Evolutionary conservation across 1,140 invertebrate species (phyloP).

Genomic region (Papilio polyxenes): DNA sequence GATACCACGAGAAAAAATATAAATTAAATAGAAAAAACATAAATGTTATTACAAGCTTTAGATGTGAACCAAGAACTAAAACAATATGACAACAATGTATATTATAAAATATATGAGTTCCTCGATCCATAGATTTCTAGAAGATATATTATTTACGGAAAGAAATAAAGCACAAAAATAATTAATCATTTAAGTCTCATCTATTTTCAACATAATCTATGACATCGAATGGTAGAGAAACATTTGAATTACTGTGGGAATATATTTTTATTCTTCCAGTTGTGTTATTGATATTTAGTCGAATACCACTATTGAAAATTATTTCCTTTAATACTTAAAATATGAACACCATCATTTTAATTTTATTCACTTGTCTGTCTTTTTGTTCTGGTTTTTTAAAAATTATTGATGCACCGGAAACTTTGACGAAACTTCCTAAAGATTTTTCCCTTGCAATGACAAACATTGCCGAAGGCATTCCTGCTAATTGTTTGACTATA

Average conservation of each 20-base stretch:
- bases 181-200: background rate
- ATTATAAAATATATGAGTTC: no score
- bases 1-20: no score
- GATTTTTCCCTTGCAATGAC: constrained; percentile 61
- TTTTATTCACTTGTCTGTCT: constrained; percentile 31
- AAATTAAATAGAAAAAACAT: no score
- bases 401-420: constrained; percentile 51
- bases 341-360: constrained; percentile 41
- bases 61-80: no score
- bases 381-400: constrained; percentile 51
- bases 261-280: background rate
- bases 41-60: no score
- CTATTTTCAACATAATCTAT: background rate
- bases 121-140: no score
- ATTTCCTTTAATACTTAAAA: background rate
- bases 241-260: background rate
- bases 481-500: constrained; percentile 62
- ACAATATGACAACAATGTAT: no score
- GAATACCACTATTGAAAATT: background rate
- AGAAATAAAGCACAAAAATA: no score
- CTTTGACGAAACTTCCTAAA: constrained; percentile 54
- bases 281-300: background rate
- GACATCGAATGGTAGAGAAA: background rate
- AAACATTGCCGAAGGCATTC: constrained; percentile 65
- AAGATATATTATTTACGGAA: no score